Conservation (phyloP, 2,113 vertebrate species). For the Procavia capensis region DNA sequence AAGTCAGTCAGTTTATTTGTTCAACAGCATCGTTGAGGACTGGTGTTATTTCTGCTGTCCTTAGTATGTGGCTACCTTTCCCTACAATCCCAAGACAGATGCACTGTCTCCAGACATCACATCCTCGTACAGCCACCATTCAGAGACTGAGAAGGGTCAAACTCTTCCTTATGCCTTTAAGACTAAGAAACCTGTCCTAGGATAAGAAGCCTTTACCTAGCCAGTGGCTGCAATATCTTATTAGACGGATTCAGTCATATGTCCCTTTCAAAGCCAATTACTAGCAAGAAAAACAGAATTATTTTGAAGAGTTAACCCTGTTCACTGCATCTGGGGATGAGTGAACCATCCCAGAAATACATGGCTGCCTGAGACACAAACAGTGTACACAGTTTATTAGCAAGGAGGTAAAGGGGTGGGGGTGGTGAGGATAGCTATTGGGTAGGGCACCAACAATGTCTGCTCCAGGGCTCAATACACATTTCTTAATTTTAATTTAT, state of each 20-base stretch:
- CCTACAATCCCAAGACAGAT: not conserved
- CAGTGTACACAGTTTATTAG: not conserved
- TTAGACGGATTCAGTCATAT: slow-evolving; percentile 12
- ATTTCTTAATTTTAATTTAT: slow-evolving; percentile 59
- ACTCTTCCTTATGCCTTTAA: not conserved
- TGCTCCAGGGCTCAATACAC: not conserved
- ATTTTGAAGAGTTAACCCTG: not conserved
- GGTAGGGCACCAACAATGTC: not conserved
- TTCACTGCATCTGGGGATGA: not conserved
- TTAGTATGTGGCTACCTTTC: not conserved
- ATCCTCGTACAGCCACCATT: not conserved
- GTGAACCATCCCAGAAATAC: not conserved
- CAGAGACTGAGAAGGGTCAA: not conserved
- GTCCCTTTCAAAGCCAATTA: slow-evolving; percentile 5
- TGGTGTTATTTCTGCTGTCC: not conserved
- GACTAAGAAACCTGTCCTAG: not conserved
- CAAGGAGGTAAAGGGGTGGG: not conserved
- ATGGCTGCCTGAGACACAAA: not conserved
- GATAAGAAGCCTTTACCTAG: not conserved
- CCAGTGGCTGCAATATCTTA: not conserved
- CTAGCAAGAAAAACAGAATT: slow-evolving; percentile 39
- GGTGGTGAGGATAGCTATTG: not conserved
- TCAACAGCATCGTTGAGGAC: not conserved
- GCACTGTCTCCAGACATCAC: not conserved
- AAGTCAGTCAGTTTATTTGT: not conserved